phyloP scores from a whole-genome alignment of 2,888 invertebrate species.

The Zeuzera pyrina region DNA sequence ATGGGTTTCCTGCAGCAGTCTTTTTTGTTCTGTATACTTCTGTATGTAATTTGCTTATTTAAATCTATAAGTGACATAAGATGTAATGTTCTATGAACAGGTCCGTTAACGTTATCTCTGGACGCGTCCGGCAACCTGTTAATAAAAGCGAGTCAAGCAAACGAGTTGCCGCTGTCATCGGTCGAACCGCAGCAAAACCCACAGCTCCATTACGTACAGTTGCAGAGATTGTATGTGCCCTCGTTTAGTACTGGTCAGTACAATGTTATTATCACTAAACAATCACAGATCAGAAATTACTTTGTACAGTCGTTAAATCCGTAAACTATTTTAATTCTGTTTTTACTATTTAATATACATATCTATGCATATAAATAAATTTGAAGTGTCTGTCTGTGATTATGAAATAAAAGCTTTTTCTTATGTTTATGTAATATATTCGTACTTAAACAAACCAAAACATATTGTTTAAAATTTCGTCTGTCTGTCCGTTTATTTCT shows the following conservation, averaged over 20 bases:
- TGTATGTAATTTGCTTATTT: too few relatives aligned
- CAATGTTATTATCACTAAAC: neutral
- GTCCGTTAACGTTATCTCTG: conserved; percentile 57
- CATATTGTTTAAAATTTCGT: too few relatives aligned
- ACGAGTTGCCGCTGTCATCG: conserved; percentile 21
- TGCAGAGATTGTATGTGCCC: conserved; percentile 58
- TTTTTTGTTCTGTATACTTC: neutral
- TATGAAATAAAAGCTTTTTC: too few relatives aligned
- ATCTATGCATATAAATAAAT: too few relatives aligned
- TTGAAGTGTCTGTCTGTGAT: too few relatives aligned
- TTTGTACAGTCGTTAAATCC: too few relatives aligned
- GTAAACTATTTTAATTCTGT: too few relatives aligned
- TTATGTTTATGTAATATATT: too few relatives aligned
- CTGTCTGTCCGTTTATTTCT: too few relatives aligned
- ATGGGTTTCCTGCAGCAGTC: neutral
- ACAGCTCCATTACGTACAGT: conserved; percentile 55
- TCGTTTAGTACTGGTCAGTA: conserved; percentile 40
- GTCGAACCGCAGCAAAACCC: conserved; percentile 22
- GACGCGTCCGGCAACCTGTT: conserved; percentile 61
- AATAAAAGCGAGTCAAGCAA: conserved; percentile 53
- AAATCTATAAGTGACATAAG: conserved; percentile 6
- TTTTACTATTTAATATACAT: too few relatives aligned
- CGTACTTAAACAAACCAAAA: too few relatives aligned
- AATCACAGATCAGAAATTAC: too few relatives aligned
- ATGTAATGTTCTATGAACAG: conserved; percentile 17